Base-by-base conservation (phyloP, 2,888 invertebrate species). In the Drosophila phalerata region DNA sequence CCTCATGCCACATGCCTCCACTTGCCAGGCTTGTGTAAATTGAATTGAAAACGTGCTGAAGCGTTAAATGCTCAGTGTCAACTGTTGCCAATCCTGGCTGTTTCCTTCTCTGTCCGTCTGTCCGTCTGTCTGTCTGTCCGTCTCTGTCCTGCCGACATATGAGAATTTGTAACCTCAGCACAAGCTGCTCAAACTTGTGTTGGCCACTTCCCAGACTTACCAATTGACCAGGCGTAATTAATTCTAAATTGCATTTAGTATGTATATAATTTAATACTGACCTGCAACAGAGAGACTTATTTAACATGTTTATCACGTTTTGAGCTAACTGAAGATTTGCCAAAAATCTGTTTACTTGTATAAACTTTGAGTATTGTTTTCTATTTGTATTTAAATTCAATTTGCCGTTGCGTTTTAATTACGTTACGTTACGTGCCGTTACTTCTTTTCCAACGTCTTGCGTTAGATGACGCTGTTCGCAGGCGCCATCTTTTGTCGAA, bases 11-110 rank as follows among this genome's bases (percentile, higher is more conserved):
- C 45, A 13, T 42, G 37, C 63, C 66, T 51, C 66, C 55, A 56
- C 48, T 49, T 70, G 68, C 45, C 65, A 64, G 68, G 55, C 66
- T 65, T 79, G 74, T 81, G 88, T 75, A 90, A 90, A 91, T 91
- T 91, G 89, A 91, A 91, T 91, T 91, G 91, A 81, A 90, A 91
- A 90, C 90, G 91, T 92, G 92, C 92, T 92, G 91, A 92, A 90
- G 92, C 92, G 92, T 92, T 92, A 92, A 92, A 92, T 91, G 91
- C 91, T 91, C 87, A 91, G 92, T 91, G 92, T 92, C 92, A 91
- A 91, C 92, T 90, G 90, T 85, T 91, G 85, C 88, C 89, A 89
- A 91, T 90, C 80, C 88, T 79, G 71, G 9, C 64, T 66, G 66
- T 51, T 37, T 56, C 58, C 61, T 47, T 11, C 13, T 34, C 34